These are phyloP conservation scores for Colostygia pectinataria DNA, from an alignment of 2,888 invertebrate genomes.

Conservation along the genomic window DNA sequence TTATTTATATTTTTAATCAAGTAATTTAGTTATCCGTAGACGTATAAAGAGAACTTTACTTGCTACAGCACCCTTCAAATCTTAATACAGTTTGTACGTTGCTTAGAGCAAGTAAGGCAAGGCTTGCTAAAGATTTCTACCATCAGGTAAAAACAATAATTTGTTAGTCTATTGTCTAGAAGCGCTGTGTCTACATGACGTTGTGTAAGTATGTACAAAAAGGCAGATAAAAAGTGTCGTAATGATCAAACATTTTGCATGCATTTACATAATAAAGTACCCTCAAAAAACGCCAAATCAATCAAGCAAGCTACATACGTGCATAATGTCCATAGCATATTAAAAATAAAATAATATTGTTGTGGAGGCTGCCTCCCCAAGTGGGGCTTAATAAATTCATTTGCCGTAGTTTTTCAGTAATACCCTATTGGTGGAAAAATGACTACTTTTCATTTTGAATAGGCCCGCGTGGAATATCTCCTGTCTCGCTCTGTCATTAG, in stretches of 20 bases:
- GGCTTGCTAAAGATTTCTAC: no score
- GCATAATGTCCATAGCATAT: constrained; percentile 47
- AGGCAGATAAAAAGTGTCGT: no score
- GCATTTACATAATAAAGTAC: constrained; percentile 21
- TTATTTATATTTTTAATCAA: no score
- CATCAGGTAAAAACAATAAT: no score
- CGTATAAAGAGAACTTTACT: no score
- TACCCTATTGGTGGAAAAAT: constrained; percentile 81
- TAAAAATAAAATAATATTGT: constrained; percentile 69
- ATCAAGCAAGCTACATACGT: constrained; percentile 32
- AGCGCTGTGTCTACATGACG: no score
- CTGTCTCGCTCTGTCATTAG: constrained; percentile 66
- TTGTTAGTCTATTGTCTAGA: no score
- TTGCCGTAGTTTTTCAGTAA: constrained; percentile 81
- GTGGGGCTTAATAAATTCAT: constrained; percentile 76
- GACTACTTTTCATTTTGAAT: constrained; percentile 71
- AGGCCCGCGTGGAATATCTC: constrained; percentile 50
- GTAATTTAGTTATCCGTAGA: no score
- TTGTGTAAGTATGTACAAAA: no score
- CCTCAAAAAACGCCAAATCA: constrained; percentile 30
- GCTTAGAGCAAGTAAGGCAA: no score
- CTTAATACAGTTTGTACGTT: no score
- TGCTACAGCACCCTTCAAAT: no score
- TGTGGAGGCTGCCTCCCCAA: constrained; percentile 45
- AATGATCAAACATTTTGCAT: constrained; percentile 12